Base-by-base conservation (phyloP, 1,140 invertebrate species). In the Dreissena rostriformis region DNA sequence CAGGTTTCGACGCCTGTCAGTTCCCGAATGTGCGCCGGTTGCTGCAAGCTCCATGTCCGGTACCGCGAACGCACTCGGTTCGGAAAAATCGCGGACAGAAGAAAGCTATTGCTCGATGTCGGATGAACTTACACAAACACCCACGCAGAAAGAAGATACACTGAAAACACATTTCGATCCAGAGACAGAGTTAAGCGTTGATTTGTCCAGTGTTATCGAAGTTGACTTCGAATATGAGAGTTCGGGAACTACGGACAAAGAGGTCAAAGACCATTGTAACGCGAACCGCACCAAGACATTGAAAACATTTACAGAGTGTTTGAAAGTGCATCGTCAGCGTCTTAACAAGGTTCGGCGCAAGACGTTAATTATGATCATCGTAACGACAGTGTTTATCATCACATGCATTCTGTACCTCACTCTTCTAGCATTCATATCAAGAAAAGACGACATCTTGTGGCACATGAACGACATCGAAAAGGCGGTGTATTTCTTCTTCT, bases 281-380 rank as follows among this genome's bases (percentile, higher is more conserved):
- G 0, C 17, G 12, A 26, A 71, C n/a, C 26, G 49, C 11, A 71
- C 28, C 29, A 5, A 74, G 49, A 0, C 14, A 17, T n/a, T 19
- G 39, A 19, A 22, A 74, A 29, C 22, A 19, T 17, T 26, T 24
- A 17, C 15, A 1, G 28, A 22, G 52, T n/a, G n/a, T 17, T 24
- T 52, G 8, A 55, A n/a, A 2, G 39, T 51, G 29, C 24, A 53
- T 15, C 26, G 67, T 26, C 7, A 70, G 17, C 24, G n/a, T 15
- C 19, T 28, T 14, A 26, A 39, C 14, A 57, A 67, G 51, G n/a
- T 75, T 4, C 53, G 52, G 55, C 6, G 71, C 24, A 82, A 82
- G 15, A 82, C 81, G 17, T 39, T 82, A 15, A 82, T 82, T 12
- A 82, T 76, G 71, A 75, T 82, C 57, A 82, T 82, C 29, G 26